Conservation (phyloP, 2,113 vertebrate genomes). For the Ailuropoda melanoleuca region DNA sequence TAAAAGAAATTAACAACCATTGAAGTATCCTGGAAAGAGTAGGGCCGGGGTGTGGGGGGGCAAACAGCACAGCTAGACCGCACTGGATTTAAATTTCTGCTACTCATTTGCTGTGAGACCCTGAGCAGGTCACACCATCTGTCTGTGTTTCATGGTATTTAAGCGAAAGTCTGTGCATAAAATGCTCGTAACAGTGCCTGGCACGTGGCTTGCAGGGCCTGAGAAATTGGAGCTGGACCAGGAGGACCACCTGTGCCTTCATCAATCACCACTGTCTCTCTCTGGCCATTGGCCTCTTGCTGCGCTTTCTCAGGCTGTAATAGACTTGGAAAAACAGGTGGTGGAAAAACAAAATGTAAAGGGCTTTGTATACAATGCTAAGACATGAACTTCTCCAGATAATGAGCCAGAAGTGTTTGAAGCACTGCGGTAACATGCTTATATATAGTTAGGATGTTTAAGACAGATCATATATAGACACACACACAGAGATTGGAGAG, state of each 20-base stretch:
- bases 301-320: neutral
- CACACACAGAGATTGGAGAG: neutral
- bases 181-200: too few species aligned
- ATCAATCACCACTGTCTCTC: too few species aligned
- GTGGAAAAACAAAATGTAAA: neutral
- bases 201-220: accelerated
- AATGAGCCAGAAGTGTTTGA: neutral
- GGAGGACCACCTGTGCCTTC: neutral
- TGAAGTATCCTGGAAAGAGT: neutral
- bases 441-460: neutral
- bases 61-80: neutral
- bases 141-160: neutral
- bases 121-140: neutral
- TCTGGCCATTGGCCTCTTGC: neutral
- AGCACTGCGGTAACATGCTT: neutral
- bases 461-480: neutral
- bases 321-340: neutral
- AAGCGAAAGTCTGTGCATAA: neutral
- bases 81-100: too few species aligned
- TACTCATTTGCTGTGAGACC: neutral
- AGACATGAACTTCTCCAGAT: too few species aligned
- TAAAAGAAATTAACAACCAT: neutral
- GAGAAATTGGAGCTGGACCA: too few species aligned
- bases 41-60: too few species aligned
- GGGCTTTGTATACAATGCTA: neutral